Evolutionary conservation across 1,140 invertebrate species (phyloP).

Genomic region (Paraescarpia echinospica): DNA sequence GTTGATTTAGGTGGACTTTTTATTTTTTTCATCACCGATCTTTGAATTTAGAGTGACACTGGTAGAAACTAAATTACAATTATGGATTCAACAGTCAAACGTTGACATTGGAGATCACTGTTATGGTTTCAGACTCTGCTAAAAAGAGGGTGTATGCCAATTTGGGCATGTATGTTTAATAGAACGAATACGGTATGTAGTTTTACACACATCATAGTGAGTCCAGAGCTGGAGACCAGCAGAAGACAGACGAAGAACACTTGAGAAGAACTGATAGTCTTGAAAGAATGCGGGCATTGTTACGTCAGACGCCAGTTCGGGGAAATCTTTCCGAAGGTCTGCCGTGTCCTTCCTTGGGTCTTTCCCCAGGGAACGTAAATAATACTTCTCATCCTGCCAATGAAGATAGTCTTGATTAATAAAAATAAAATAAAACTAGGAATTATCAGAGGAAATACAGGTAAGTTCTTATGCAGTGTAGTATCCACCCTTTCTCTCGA

Average conservation of each 20-base stretch:
- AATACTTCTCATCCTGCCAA: constrained; percentile 61
- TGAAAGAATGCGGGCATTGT: constrained; percentile 60
- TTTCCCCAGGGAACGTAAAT: constrained; percentile 63
- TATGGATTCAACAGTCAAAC: no score
- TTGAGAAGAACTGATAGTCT: constrained; percentile 62
- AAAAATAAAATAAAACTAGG: background rate
- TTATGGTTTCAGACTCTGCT: no score
- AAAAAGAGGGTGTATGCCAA: no score
- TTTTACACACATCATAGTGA: constrained; percentile 64
- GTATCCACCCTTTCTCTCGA: no score
- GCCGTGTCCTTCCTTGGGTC: constrained; percentile 63
- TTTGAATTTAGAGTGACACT: no score
- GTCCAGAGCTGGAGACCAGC: constrained; percentile 64
- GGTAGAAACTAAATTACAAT: no score
- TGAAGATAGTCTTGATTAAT: background rate
- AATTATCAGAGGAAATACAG: background rate
- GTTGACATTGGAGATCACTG: no score
- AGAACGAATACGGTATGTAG: no score
- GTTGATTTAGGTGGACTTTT: no score
- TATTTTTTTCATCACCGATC: no score
- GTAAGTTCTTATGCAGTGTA: no score
- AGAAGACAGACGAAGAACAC: constrained; percentile 65
- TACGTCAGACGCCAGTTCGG: constrained; percentile 60
- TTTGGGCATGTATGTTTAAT: no score
- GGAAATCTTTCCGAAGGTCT: constrained; percentile 60